A percentile compares a stretch with the other conserved stretches of the same genome.
phyloP scores from a whole-genome alignment of 2,113 vertebrate genomes.

The Melospiza melodia region DNA sequence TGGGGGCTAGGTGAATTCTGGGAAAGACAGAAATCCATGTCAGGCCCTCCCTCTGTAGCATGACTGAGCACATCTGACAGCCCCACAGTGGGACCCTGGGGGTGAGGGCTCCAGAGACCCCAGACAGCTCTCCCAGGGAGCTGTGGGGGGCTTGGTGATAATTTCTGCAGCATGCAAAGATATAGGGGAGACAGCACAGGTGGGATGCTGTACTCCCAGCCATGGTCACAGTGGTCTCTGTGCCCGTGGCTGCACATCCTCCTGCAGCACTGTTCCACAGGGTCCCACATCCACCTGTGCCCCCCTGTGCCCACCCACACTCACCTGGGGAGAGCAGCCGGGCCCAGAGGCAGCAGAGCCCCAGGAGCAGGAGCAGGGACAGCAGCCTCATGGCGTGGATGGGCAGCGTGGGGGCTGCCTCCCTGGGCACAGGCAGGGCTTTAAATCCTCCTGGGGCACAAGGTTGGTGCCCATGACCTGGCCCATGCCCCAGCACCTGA shows the following conservation, averaged over 20 bases:
- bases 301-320: background rate
- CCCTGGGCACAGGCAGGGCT: background rate
- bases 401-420: background rate
- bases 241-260: accelerated
- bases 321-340: conserved; percentile 10
- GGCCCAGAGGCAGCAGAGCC: conserved; percentile 44
- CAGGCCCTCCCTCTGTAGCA: background rate
- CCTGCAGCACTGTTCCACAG: accelerated
- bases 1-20: background rate
- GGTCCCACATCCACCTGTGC: background rate
- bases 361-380: conserved; percentile 25
- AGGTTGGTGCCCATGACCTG: background rate
- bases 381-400: background rate
- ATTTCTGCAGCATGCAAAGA: background rate
- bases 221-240: accelerated
- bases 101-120: background rate
- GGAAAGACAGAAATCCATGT: background rate
- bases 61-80: accelerated
- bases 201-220: background rate
- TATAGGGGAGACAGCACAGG: accelerated
- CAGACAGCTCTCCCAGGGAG: background rate
- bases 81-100: accelerated
- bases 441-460: conserved; percentile 8
- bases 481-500: background rate
- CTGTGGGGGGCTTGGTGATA: accelerated